A percentile compares a stretch with the other conserved stretches of the same genome.
These are phyloP conservation scores for Brachyrhaphis roseni DNA, from an alignment of 2,797 vertebrate genomes.

Conservation along the genomic window DNA sequence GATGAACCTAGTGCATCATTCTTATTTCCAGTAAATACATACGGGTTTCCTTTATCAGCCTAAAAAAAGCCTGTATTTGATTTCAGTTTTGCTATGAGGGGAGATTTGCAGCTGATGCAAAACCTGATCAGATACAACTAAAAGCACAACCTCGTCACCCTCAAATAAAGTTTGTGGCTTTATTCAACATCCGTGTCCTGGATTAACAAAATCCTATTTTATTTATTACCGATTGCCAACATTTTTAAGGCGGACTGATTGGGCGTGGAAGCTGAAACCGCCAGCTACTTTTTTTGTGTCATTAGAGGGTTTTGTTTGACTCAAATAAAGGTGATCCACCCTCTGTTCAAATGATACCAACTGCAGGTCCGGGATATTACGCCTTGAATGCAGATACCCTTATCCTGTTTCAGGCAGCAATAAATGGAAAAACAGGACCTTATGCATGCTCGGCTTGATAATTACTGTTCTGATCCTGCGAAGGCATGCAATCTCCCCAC, in stretches of 20 bases:
- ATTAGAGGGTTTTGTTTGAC: conserved; percentile 76
- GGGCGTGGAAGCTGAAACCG: conserved; percentile 72
- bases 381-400: conserved; percentile 66
- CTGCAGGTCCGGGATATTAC: conserved; percentile 73
- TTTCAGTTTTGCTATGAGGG: conserved; percentile 61
- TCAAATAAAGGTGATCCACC: conserved; percentile 76
- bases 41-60: conserved; percentile 58
- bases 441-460: conserved; percentile 57
- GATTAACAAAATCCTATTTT: conserved; percentile 76
- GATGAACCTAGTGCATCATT: conserved; percentile 57
- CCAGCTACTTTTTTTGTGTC: conserved; percentile 69
- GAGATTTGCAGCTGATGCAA: conserved; percentile 69
- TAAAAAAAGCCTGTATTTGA: conserved; percentile 56
- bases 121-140: conserved; percentile 61
- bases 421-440: conserved; percentile 73
- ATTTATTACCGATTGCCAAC: conserved; percentile 73
- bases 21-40: conserved; percentile 70
- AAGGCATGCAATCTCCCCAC: conserved; percentile 41
- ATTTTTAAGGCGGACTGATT: conserved; percentile 58
- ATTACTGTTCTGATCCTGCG: conserved; percentile 61
- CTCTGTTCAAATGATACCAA: conserved; percentile 74
- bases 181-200: conserved; percentile 79
- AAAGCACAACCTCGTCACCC: conserved; percentile 54
- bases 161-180: conserved; percentile 54
- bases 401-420: conserved; percentile 76